Evolutionary conservation across 1,140 invertebrate genomes (phyloP), one percentile per base, ranked within the genome.

Genomic region (Eufriesea mexicana): DNA sequence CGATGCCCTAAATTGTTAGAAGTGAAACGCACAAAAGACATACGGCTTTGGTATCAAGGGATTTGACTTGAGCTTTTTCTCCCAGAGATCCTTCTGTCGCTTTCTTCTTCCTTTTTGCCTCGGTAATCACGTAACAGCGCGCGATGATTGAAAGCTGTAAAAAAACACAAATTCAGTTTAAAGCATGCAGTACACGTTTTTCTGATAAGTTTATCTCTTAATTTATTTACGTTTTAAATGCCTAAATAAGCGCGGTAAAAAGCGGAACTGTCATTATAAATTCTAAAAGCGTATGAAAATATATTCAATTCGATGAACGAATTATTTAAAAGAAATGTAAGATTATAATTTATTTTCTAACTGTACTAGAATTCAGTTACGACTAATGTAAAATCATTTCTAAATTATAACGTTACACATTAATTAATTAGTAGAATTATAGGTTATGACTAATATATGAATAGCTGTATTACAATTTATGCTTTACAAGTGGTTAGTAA

Each of bases 1-100:
- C 81, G 81, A 83, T 83, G 81, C 55, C 74, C 81, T 18, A 83
- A 82, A 82, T 83, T 74, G 64, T 83, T 83, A 67, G 66, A 83
- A 77, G 74, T 59, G 74, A 70, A 70, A 70, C 73, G 55, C 54
- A 51, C 45, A 55, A 62, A 54, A 61, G 80, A 67, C 79, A 62
- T 62, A 64, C 57, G 28, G 28, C 55, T 62, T 49, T 49, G 67
- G 57, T 81, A 64, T 76, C 51, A 49, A 57, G 79, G 45, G 79
- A 45, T 57, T 55, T 5, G 72, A 67, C 72, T 54, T 64, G 61
- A 67, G 61, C 20, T 66, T 72, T 73, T 72, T 71, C 45, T 16
- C 16, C 23, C 2, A 28, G 62, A 49, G 49, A 54, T 62, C 57
- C 55, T 47, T n/a, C 70, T 28, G 72, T 80, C 47, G 42, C 68